These are phyloP conservation scores for Smutsia gigantea DNA, from an alignment of 2,797 vertebrate species.

Conservation along the genomic window DNA sequence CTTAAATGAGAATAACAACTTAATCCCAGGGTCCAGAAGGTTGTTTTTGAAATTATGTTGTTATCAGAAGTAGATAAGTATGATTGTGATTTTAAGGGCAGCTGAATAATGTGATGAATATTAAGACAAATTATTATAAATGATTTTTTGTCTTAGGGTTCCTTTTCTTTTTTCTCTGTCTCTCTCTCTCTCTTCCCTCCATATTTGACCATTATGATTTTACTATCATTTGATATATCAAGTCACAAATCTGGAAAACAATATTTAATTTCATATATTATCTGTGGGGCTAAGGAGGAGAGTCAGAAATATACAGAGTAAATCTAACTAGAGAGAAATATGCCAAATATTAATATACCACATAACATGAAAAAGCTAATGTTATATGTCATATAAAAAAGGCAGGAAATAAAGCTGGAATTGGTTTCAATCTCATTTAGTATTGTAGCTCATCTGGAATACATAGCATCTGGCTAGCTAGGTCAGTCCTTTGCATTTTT, in stretches of 20 bases:
- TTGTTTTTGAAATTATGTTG: not conserved
- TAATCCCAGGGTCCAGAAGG: not conserved
- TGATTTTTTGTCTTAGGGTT: not conserved
- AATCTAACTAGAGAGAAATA: not conserved
- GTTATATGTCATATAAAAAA: not conserved
- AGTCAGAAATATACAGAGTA: not conserved
- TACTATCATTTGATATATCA: not conserved
- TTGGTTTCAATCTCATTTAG: constrained; percentile 49
- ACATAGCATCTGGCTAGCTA: not conserved
- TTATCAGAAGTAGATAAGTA: not conserved
- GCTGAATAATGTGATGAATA: not conserved
- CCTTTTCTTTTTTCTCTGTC: too few relatives aligned
- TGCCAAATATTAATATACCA: not conserved
- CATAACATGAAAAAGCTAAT: not conserved
- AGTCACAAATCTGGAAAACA: not conserved
- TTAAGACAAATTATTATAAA: not conserved
- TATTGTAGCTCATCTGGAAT: constrained; percentile 66
- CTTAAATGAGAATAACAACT: not conserved
- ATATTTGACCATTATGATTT: not conserved
- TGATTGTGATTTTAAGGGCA: not conserved
- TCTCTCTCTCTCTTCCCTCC: not conserved
- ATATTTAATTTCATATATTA: not conserved
- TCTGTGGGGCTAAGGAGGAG: not conserved
- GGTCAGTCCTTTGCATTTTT: not conserved
- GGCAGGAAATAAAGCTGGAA: not conserved